phyloP scores from a whole-genome alignment of 2,113 vertebrate species.

The Microcebus lehilahytsara region DNA sequence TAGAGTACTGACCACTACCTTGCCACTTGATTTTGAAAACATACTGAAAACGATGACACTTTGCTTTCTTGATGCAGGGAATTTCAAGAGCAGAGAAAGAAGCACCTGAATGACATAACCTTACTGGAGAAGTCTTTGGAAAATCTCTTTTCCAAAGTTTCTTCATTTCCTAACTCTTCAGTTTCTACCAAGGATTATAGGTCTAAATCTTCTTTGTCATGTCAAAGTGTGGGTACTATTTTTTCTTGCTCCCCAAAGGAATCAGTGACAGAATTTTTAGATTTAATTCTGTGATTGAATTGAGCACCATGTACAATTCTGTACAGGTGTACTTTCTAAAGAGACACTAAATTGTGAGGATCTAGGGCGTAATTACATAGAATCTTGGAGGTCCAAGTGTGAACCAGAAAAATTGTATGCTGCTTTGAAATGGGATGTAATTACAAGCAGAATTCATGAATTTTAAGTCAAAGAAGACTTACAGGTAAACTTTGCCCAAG shows the following conservation, averaged over 20 bases:
- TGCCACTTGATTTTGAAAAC: not conserved
- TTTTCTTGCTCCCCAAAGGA: not conserved
- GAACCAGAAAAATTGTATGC: not conserved
- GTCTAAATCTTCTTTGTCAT: not conserved
- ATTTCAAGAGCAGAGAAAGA: conserved; percentile 14
- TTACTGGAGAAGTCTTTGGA: not conserved
- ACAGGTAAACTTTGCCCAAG: not conserved
- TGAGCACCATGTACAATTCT: not conserved
- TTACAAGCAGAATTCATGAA: conserved; percentile 52
- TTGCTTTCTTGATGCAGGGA: not conserved
- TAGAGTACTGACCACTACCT: not conserved
- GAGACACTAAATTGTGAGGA: not conserved
- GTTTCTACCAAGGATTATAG: not conserved
- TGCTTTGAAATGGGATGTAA: conserved; percentile 34
- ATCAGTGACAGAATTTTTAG: not conserved
- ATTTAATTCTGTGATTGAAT: conserved; percentile 35
- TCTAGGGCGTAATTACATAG: not conserved
- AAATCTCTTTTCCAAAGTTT: not conserved
- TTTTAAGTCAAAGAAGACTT: conserved; percentile 22
- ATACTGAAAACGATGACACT: not conserved
- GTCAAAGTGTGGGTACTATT: not conserved
- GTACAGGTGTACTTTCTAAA: not conserved
- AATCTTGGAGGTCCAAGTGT: not conserved
- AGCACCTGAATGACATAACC: not conserved
- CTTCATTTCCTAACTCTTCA: not conserved